A percentile compares a stretch with the other conserved stretches of the same genome.
phyloP scores from a whole-genome alignment of 2,888 invertebrate genomes.

The Lobophora halterata region DNA sequence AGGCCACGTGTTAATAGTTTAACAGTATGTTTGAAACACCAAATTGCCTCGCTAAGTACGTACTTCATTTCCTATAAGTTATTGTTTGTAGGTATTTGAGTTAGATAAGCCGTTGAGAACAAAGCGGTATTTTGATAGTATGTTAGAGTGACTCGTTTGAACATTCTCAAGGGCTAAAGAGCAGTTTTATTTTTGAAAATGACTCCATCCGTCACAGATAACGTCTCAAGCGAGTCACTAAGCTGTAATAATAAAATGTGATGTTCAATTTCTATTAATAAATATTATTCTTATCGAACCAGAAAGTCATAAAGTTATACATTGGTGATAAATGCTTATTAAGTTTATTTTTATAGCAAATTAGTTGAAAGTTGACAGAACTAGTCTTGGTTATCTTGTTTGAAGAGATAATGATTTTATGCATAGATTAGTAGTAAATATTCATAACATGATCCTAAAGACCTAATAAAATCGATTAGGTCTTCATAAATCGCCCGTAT shows the following conservation, averaged over 20 bases:
- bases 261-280: no score
- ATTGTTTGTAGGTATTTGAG: slow-evolving; percentile 65
- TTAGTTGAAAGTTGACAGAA: no score
- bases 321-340: no score
- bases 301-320: no score
- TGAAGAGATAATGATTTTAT: slow-evolving; percentile 7
- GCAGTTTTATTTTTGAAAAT: slow-evolving; percentile 77
- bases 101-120: slow-evolving; percentile 60
- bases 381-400: no score
- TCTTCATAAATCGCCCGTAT: slow-evolving; percentile 6
- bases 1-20: slow-evolving; percentile 67
- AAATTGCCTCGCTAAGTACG: slow-evolving; percentile 64
- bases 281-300: no score
- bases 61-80: slow-evolving; percentile 69
- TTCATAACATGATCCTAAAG: slow-evolving; percentile 12
- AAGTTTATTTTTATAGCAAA: slow-evolving; percentile 2
- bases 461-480: slow-evolving; percentile 15
- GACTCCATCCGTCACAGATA: slow-evolving; percentile 75
- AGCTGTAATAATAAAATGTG: slow-evolving; percentile 60
- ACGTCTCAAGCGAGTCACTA: slow-evolving; percentile 59
- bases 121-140: slow-evolving; percentile 70
- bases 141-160: slow-evolving; percentile 69
- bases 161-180: slow-evolving; percentile 62
- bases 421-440: slow-evolving; percentile 19
- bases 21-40: slow-evolving; percentile 73